Evolutionary conservation across 2,113 vertebrate species (phyloP).

Genomic region (Pangasianodon hypophthalmus): DNA sequence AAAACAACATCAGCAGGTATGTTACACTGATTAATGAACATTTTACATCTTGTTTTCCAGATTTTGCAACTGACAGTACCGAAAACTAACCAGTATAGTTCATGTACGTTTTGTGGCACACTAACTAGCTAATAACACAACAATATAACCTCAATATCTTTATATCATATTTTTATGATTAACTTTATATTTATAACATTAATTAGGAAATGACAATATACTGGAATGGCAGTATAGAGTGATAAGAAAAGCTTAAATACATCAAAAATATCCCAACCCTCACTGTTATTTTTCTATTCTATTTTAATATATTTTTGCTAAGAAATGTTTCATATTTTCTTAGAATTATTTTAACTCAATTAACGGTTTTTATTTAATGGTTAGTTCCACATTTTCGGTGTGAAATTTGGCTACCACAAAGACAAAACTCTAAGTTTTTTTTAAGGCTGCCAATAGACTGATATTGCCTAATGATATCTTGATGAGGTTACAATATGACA

Average conservation of each 20-base stretch:
- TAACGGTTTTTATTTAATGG: background rate
- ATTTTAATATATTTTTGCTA: background rate
- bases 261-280: background rate
- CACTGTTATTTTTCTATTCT: background rate
- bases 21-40: too few species aligned
- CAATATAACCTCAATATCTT: background rate
- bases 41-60: too few species aligned
- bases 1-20: too few species aligned
- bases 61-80: too few species aligned
- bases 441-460: background rate
- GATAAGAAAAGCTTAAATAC: background rate
- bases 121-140: background rate
- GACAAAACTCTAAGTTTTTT: background rate
- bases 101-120: too few species aligned
- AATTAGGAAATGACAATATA: background rate
- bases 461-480: background rate
- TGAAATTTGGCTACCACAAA: background rate
- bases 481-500: background rate
- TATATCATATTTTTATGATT: too few species aligned
- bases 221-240: background rate
- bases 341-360: background rate
- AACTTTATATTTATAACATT: background rate
- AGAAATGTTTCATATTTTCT: background rate
- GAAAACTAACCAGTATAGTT: too few species aligned
- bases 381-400: background rate